Evolutionary conservation across 2,113 vertebrate genomes (phyloP).

Genomic region (Raja brachyura): DNA sequence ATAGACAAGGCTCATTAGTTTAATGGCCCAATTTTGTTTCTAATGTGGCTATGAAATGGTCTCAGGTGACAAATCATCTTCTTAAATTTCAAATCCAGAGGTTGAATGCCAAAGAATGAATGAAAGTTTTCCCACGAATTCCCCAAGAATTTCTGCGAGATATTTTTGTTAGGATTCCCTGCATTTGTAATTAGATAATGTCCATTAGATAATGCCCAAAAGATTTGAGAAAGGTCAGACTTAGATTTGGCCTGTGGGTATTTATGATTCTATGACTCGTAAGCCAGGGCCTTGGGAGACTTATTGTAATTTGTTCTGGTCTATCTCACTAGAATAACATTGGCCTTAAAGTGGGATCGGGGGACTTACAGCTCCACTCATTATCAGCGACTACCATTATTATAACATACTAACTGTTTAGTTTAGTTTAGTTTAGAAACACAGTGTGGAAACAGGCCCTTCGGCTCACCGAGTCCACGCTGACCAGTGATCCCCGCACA

Average conservation of each 20-base stretch:
- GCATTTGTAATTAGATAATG: neutral
- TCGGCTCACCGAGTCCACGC: too few species aligned
- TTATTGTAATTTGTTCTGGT: neutral
- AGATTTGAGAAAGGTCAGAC: neutral
- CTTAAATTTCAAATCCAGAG: neutral
- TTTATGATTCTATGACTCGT: neutral
- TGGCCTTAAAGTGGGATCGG: neutral
- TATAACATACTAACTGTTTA: neutral
- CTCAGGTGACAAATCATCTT: neutral
- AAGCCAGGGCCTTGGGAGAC: neutral
- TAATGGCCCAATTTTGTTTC: neutral
- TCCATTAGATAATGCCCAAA: neutral
- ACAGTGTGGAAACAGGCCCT: too few species aligned
- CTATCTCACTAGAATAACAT: neutral
- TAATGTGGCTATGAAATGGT: neutral
- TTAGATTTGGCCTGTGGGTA: neutral
- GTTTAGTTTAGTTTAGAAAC: too few species aligned
- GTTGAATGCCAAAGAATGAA: neutral
- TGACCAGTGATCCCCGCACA: too few species aligned
- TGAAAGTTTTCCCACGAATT: too few species aligned
- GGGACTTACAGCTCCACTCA: neutral
- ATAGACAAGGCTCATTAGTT: neutral
- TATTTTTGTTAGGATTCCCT: too few species aligned
- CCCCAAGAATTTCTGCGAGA: neutral
- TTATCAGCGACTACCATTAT: neutral